Evolutionary conservation across 1,140 invertebrate genomes (phyloP).

Genomic region (Platorchestia sp.): DNA sequence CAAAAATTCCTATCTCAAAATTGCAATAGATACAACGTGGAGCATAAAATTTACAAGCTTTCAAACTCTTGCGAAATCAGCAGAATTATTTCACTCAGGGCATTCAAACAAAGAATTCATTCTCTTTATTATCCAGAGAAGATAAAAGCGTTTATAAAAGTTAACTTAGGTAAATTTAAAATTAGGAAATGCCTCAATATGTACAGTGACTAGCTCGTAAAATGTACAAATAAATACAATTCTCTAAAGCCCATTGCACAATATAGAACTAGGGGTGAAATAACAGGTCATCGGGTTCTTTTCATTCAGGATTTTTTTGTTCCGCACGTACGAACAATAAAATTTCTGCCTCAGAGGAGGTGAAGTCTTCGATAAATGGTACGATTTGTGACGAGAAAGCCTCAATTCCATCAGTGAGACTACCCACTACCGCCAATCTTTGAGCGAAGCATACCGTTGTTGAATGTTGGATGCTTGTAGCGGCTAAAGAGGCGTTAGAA

Average conservation of each 20-base stretch:
- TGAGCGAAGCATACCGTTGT: background rate
- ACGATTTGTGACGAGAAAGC: background rate
- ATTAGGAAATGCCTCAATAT: constrained; percentile 24
- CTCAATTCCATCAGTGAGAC: too few species aligned
- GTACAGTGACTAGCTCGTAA: constrained; percentile 50
- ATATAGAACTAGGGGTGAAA: background rate
- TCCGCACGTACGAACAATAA: background rate
- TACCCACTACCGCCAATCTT: background rate
- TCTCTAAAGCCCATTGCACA: background rate
- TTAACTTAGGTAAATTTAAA: background rate
- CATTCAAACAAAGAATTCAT: background rate
- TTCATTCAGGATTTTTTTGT: background rate
- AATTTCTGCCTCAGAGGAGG: background rate
- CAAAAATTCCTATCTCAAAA: background rate
- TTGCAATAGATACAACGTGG: background rate
- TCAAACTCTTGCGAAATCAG: background rate
- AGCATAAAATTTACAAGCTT: background rate
- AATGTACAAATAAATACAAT: constrained; percentile 50
- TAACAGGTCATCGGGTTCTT: background rate
- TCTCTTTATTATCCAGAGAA: background rate
- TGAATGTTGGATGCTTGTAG: background rate
- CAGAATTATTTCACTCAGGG: background rate
- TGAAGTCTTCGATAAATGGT: background rate
- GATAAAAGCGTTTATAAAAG: background rate
- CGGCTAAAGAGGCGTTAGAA: background rate